Evolutionary conservation across 2,888 invertebrate genomes (phyloP).

Genomic region (Cheilosia vernalis): DNA sequence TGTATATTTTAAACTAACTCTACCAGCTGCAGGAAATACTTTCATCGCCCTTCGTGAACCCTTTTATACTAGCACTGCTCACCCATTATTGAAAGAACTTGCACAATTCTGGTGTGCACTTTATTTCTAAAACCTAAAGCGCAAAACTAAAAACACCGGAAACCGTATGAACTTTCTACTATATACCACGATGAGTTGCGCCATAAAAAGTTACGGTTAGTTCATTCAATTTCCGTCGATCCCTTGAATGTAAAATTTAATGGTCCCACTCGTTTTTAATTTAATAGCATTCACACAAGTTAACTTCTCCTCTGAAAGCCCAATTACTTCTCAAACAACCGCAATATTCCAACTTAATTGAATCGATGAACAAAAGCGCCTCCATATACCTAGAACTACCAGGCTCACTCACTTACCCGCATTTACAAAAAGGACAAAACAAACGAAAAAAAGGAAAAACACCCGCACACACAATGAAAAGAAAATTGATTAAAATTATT

Average conservation of each 20-base stretch:
- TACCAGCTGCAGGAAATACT: too few relatives aligned
- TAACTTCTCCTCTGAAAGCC: constrained; percentile 67
- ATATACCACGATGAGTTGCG: neutral
- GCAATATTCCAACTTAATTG: constrained; percentile 71
- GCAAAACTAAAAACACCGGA: too few relatives aligned
- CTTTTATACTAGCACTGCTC: too few relatives aligned
- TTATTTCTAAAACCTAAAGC: too few relatives aligned
- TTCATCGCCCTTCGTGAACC: too few relatives aligned
- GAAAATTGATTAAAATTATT: constrained; percentile 75
- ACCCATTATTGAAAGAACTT: too few relatives aligned
- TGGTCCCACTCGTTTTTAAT: constrained; percentile 35
- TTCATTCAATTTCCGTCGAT: neutral
- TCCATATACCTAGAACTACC: constrained; percentile 11
- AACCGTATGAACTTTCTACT: too few relatives aligned
- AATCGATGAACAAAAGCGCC: constrained; percentile 64
- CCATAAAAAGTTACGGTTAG: neutral
- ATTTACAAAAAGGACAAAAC: neutral
- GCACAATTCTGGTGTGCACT: too few relatives aligned
- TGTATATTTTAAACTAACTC: too few relatives aligned
- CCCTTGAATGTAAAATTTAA: constrained; percentile 1
- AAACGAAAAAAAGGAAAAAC: constrained; percentile 2
- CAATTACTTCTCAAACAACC: constrained; percentile 74
- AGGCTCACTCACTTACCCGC: neutral
- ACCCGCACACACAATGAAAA: constrained; percentile 44
- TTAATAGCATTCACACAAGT: constrained; percentile 43